Conservation (phyloP, 2,888 invertebrate species). For the Protula sp. region DNA sequence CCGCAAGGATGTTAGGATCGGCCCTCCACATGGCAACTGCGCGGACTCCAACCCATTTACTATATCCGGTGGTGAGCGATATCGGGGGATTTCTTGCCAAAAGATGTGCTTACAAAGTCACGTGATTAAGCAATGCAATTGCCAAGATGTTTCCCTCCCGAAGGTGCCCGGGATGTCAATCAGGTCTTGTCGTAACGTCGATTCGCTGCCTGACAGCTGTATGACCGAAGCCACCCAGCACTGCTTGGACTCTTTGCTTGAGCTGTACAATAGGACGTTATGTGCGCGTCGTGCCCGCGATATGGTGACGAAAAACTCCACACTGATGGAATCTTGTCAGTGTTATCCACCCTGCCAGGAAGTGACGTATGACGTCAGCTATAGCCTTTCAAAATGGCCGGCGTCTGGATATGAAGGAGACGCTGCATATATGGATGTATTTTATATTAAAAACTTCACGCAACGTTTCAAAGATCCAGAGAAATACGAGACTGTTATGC, state of each 20-base stretch:
- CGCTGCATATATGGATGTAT: slow-evolving; percentile 24
- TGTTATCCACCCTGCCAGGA: slow-evolving; percentile 26
- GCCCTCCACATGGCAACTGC: slow-evolving; percentile 25
- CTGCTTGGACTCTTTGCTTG: slow-evolving; percentile 18
- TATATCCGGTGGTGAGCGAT: slow-evolving; percentile 1
- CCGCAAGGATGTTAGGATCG: slow-evolving; percentile 19
- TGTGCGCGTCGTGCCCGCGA: slow-evolving; percentile 17
- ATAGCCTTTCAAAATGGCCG: slow-evolving; percentile 27
- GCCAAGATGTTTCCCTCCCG: slow-evolving; percentile 20
- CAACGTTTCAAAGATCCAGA: slow-evolving; percentile 17
- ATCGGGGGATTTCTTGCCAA: slow-evolving; percentile 22
- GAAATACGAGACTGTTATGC: slow-evolving; percentile 12
- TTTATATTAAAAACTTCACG: slow-evolving; percentile 20
- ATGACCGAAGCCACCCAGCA: slow-evolving; percentile 16
- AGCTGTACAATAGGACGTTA: slow-evolving; percentile 15
- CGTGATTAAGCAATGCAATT: slow-evolving; percentile 20
- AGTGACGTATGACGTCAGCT: slow-evolving; percentile 23
- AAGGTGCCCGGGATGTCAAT: not conserved
- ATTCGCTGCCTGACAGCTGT: slow-evolving; percentile 19
- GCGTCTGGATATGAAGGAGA: slow-evolving; percentile 26
- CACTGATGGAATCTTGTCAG: slow-evolving; percentile 11
- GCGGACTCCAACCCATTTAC: slow-evolving; percentile 18
- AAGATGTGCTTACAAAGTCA: slow-evolving; percentile 24
- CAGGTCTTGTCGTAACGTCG: slow-evolving; percentile 14
- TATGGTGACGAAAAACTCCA: slow-evolving; percentile 14